A percentile compares a stretch with the other conserved stretches of the same genome.
These are phyloP conservation scores for Incurvaria masculella DNA, from an alignment of 2,888 invertebrate species.

Conservation along the genomic window DNA sequence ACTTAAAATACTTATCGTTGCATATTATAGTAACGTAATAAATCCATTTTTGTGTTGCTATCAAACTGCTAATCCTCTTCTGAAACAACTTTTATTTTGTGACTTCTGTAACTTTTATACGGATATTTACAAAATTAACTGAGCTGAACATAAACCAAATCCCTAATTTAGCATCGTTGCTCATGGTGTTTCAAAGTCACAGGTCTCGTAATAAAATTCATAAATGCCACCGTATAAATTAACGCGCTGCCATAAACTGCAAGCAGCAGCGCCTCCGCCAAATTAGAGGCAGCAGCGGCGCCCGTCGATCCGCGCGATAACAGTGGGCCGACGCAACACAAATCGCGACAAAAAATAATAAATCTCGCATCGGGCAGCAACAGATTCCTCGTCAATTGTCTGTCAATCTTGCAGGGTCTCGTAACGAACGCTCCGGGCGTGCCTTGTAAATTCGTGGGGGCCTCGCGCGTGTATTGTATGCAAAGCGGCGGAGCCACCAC, in stretches of 20 bases:
- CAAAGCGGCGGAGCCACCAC: slow-evolving; percentile 22
- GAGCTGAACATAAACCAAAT: no score
- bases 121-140: no score
- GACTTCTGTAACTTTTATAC: no score
- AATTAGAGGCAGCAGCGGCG: not conserved
- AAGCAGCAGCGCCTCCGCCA: not conserved
- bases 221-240: not conserved
- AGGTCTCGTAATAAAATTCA: not conserved
- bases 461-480: slow-evolving; percentile 42
- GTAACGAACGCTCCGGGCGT: not conserved
- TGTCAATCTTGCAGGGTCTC: not conserved
- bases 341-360: not conserved
- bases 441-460: not conserved
- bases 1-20: no score
- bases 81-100: no score
- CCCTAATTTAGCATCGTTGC: no score
- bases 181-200: no score
- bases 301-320: not conserved
- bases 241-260: not conserved
- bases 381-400: not conserved
- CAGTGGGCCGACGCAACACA: not conserved
- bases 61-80: no score
- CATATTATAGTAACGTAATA: no score
- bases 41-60: no score
- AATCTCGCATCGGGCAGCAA: not conserved